Evolutionary conservation across 2,888 invertebrate genomes (phyloP).

Genomic region (Euplexia lucipara): DNA sequence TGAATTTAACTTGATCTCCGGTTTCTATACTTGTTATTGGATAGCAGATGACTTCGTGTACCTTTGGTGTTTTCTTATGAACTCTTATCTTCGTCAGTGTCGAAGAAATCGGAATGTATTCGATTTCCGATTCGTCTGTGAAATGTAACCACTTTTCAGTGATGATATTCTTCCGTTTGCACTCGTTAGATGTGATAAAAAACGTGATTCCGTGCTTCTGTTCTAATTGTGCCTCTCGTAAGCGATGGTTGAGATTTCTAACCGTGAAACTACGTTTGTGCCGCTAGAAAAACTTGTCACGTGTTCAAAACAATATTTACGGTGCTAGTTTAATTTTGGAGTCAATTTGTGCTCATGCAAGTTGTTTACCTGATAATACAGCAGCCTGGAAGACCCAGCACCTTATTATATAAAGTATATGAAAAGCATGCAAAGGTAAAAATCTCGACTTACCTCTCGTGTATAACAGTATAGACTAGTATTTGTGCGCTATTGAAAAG

Average conservation of each 20-base stretch:
- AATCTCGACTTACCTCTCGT: slow-evolving; percentile 84
- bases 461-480: slow-evolving; percentile 78
- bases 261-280: slow-evolving; percentile 79
- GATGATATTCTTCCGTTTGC: slow-evolving; percentile 66
- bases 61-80: slow-evolving; percentile 91
- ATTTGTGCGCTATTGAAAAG: slow-evolving; percentile 78
- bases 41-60: slow-evolving; percentile 92
- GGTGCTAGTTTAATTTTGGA: slow-evolving; percentile 88
- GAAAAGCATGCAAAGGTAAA: slow-evolving; percentile 77
- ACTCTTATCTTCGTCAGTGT: slow-evolving; percentile 95
- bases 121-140: slow-evolving; percentile 95
- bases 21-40: slow-evolving; percentile 87
- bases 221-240: slow-evolving; percentile 78
- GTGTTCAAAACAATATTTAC: slow-evolving; percentile 65
- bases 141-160: slow-evolving; percentile 85
- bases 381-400: slow-evolving; percentile 82
- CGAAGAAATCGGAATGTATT: slow-evolving; percentile 95
- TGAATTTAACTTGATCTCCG: slow-evolving; percentile 84
- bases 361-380: slow-evolving; percentile 79
- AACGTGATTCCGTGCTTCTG: slow-evolving; percentile 84
- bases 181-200: slow-evolving; percentile 82
- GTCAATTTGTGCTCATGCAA: slow-evolving; percentile 82
- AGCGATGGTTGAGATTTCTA: slow-evolving; percentile 75
- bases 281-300: slow-evolving; percentile 65
- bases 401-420: slow-evolving; percentile 76